Conservation (phyloP, 2,113 vertebrate genomes). For the Amphiprion percula region DNA sequence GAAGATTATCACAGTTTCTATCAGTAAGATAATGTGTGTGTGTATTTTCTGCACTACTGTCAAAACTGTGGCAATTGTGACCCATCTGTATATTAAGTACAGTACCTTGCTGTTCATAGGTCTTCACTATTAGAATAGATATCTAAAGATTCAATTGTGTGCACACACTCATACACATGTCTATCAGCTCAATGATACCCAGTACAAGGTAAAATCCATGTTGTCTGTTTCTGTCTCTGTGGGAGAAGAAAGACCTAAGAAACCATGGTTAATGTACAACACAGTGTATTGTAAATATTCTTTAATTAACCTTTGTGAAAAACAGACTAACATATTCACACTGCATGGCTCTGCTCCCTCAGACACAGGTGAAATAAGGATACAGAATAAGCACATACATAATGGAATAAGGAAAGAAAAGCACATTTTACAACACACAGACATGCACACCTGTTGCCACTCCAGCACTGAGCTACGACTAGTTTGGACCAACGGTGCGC, state of each 20-base stretch:
- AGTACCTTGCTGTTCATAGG: too few species aligned
- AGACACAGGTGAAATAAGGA: conserved; percentile 4
- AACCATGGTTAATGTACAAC: neutral
- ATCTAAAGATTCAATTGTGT: neutral
- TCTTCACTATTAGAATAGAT: conserved; percentile 10
- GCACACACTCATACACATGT: neutral
- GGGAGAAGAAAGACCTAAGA: neutral
- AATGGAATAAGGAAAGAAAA: neutral
- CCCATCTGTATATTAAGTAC: too few species aligned
- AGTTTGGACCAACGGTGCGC: conserved; percentile 50
- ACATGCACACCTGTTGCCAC: conserved; percentile 68
- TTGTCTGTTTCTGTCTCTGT: conserved; percentile 2
- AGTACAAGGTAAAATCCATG: neutral
- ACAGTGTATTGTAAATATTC: neutral
- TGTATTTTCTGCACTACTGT: too few species aligned
- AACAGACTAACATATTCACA: neutral
- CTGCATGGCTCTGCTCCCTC: neutral
- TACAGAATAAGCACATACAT: neutral
- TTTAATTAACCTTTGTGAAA: conserved; percentile 15
- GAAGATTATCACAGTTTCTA: too few species aligned
- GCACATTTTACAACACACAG: neutral
- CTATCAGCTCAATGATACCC: neutral
- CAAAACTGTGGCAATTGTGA: too few species aligned
- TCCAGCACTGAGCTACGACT: conserved; percentile 45
- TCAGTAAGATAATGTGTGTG: too few species aligned